Evolutionary conservation across 2,797 vertebrate genomes (phyloP), one percentile per base, ranked within the genome.

Genomic region (Bryconaethiops microstoma): DNA sequence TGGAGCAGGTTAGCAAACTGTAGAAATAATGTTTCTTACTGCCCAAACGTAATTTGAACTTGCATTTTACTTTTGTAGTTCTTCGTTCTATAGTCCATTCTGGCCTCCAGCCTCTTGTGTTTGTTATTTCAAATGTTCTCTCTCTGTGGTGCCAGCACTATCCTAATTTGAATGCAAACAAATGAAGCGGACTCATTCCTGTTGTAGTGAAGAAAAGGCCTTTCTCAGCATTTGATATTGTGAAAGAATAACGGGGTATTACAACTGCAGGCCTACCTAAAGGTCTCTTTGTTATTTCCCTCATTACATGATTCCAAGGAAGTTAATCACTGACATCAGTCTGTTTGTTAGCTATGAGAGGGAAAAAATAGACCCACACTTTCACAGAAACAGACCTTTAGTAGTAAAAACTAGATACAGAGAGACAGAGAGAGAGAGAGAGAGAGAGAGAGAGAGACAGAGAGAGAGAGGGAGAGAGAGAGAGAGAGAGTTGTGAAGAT

Each of bases 401-500:
- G 83, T 82, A 54, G 65, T 77, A 60, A 86, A 76, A 78, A 68
- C 45, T 55, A 77, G 65, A 79, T 82, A 86, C 25, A 77, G 64
- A 74, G 76, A 76, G 82, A 82, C 42, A 50, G 35, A n/a, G 12
- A 74, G 45, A 68, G 5, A 74, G 69, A 76, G 45, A 72, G 5
- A 75, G 69, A 74, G 77, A 74, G 82, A 83, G 39, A 45, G 45
- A 10, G 21, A 73, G 35, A 86, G 89, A 92, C 90, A 92, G 90
- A 50, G 35, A n/a, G 12, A 74, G 45, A 68, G 5, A 74, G 69
- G 74, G 45, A 72, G 5, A 75, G 69, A 74, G 77, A 74, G 82
- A 48, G 42, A 65, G 39, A 62, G 54, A 78, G 74, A 76, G 25
- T 69, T 10, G 60, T 40, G 57, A 65, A 86, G 89, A 91, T 90